These are phyloP conservation scores for Sibirionetta formosa DNA, from an alignment of 2,797 vertebrate genomes.

Conservation along the genomic window DNA sequence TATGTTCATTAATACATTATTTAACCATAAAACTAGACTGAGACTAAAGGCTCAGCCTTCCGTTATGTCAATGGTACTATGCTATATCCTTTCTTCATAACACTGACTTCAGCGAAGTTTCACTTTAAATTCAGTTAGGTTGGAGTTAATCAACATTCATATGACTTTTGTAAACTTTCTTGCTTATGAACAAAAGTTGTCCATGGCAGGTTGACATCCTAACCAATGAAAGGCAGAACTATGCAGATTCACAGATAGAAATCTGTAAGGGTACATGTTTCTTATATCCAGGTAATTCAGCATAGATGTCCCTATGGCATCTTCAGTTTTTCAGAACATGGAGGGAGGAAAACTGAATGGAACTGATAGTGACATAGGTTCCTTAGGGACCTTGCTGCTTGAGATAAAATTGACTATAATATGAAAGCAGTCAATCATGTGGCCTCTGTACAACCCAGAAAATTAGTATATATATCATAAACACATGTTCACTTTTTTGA, in stretches of 20 bases:
- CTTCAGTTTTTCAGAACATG: not conserved
- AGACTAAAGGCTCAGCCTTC: not conserved
- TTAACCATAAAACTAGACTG: not conserved
- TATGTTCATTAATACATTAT: not conserved
- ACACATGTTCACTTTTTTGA: accelerated
- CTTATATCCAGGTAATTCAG: not conserved
- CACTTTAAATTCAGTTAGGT: not conserved
- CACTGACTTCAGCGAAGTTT: not conserved
- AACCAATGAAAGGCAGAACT: not conserved
- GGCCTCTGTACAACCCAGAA: not conserved
- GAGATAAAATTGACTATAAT: not conserved
- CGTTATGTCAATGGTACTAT: not conserved
- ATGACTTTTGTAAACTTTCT: not conserved
- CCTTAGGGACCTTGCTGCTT: not conserved
- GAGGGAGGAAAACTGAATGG: not conserved
- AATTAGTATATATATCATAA: not conserved
- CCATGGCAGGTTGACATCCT: not conserved
- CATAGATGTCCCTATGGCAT: not conserved
- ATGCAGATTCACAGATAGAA: not conserved
- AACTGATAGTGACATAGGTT: not conserved
- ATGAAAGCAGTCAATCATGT: not conserved
- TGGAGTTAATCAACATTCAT: not conserved
- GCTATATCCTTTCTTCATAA: not conserved
- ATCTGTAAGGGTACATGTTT: not conserved
- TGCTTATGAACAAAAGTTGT: not conserved